Conservation (phyloP, 2,888 invertebrate species). For the Oegoconia quadripuncta region DNA sequence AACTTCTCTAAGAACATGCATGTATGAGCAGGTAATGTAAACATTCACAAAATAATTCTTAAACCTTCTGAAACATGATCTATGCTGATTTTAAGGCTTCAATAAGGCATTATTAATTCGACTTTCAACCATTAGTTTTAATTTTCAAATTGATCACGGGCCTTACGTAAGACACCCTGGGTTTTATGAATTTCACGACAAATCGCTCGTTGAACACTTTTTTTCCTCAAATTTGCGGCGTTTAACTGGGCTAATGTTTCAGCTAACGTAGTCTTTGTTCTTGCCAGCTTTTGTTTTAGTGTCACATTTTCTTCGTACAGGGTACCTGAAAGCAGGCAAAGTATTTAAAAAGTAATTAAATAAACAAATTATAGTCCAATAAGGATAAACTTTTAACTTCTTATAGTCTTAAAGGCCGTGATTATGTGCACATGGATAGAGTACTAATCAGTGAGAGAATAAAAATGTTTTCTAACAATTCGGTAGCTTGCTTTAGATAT, state of each 20-base stretch:
- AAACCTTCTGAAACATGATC: too few species aligned
- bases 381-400: not conserved
- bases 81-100: too few species aligned
- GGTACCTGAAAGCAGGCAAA: conserved; percentile 41
- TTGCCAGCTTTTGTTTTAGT: conserved; percentile 83
- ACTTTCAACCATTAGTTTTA: conserved; percentile 19
- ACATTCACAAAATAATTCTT: conserved; percentile 1
- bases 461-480: too few species aligned
- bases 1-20: too few species aligned
- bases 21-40: too few species aligned
- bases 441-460: too few species aligned
- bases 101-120: not conserved
- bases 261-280: conserved; percentile 86
- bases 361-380: not conserved
- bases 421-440: too few species aligned
- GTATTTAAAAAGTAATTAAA: conserved; percentile 1
- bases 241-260: conserved; percentile 87
- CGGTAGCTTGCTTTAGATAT: too few species aligned
- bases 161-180: conserved; percentile 86
- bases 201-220: conserved; percentile 90
- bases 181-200: conserved; percentile 89
- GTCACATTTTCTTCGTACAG: conserved; percentile 83
- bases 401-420: too few species aligned
- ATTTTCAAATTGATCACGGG: conserved; percentile 85
- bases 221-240: conserved; percentile 88